Conservation (phyloP, 1,140 invertebrate species). For the Fopius arisanus region DNA sequence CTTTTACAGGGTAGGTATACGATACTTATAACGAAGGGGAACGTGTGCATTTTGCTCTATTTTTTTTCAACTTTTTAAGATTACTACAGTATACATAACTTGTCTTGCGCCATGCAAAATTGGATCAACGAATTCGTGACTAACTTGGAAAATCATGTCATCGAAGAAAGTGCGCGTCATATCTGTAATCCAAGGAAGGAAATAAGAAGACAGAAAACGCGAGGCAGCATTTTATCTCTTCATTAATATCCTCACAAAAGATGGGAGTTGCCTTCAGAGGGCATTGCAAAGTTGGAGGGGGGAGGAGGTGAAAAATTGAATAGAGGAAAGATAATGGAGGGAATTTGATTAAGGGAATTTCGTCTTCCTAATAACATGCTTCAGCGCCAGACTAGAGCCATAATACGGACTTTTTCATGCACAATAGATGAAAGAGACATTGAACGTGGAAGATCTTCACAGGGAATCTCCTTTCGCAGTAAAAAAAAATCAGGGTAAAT, state of each 20-base stretch:
- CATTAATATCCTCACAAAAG: conserved; percentile 11
- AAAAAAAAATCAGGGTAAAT: not conserved
- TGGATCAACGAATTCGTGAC: not conserved
- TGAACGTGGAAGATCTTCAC: not conserved
- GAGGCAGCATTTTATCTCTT: not conserved
- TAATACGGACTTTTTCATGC: not conserved
- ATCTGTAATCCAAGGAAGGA: not conserved
- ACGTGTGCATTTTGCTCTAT: conserved; percentile 1
- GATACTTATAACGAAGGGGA: not conserved
- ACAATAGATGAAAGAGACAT: not conserved
- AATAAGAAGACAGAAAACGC: not conserved
- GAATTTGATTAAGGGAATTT: conserved; percentile 7
- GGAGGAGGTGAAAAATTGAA: not conserved
- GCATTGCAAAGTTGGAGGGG: not conserved
- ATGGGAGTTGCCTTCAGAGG: conserved; percentile 2
- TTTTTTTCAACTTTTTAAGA: not conserved
- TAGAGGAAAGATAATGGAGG: not conserved
- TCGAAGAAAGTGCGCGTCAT: not conserved
- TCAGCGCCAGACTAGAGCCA: not conserved
- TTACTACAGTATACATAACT: not conserved
- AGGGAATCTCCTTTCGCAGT: not conserved
- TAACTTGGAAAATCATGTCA: not conserved
- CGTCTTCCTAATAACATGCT: not conserved
- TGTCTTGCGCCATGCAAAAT: not conserved
- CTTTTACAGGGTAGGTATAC: conserved; percentile 1